A percentile compares a stretch with the other conserved stretches of the same genome.
These are phyloP conservation scores for Dorcus parallelipipedus DNA, from an alignment of 2,888 invertebrate genomes.

Conservation along the genomic window DNA sequence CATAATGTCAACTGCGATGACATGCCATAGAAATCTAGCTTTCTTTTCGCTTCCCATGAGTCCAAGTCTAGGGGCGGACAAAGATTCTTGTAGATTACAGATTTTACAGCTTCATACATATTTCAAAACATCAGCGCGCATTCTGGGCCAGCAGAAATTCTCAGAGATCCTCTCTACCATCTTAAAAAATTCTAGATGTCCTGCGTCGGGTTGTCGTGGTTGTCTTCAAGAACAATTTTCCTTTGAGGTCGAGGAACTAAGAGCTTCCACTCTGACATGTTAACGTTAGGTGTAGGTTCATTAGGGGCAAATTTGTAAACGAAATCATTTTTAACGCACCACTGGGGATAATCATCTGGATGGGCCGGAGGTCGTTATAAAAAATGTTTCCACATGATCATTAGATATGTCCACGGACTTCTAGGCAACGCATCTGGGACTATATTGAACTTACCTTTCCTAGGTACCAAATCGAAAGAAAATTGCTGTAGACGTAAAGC, in stretches of 20 bases:
- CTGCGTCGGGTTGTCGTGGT: constrained; percentile 20
- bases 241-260: constrained; percentile 21
- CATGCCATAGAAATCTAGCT: neutral
- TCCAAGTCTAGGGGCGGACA: neutral
- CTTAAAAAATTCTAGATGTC: constrained; percentile 24
- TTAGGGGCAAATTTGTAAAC: neutral
- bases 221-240: constrained; percentile 8
- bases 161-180: constrained; percentile 21
- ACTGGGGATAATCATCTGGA: neutral
- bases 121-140: constrained; percentile 7
- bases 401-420: neutral
- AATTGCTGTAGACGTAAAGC: constrained; percentile 23
- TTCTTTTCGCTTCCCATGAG: neutral
- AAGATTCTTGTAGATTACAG: neutral
- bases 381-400: neutral
- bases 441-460: constrained; percentile 17
- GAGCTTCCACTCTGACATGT: constrained; percentile 24
- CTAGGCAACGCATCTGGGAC: constrained; percentile 16
- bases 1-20: neutral
- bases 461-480: constrained; percentile 22
- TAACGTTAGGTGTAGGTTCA: neutral
- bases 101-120: neutral
- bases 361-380: neutral
- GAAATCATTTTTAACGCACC: neutral
- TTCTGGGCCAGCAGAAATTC: constrained; percentile 13